These are phyloP conservation scores for Sebastes elongatus DNA, from an alignment of 2,797 vertebrate genomes.

Conservation along the genomic window DNA sequence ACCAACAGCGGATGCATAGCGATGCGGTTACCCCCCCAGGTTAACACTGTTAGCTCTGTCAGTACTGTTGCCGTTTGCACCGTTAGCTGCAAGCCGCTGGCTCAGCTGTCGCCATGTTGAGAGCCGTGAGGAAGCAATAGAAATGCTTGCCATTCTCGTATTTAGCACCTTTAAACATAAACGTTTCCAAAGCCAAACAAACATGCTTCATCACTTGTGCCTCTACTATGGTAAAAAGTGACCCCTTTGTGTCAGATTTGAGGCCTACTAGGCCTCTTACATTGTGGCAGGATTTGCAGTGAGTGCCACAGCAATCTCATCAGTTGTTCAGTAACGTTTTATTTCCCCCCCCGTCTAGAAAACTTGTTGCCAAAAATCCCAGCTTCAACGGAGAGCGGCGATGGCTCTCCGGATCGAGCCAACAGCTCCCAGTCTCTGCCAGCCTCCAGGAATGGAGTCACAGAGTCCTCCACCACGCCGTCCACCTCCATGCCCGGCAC, in stretches of 20 bases:
- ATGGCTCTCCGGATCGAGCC: slow-evolving; percentile 91
- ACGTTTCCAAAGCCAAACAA: neutral
- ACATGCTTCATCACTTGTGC: neutral
- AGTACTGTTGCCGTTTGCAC: neutral
- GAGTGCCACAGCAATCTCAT: slow-evolving; percentile 7
- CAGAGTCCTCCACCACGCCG: slow-evolving; percentile 80
- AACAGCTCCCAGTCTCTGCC: slow-evolving; percentile 90
- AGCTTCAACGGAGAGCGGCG: slow-evolving; percentile 87
- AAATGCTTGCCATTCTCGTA: no score
- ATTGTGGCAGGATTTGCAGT: neutral
- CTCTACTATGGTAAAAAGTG: neutral
- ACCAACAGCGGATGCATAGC: no score
- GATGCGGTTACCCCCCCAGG: no score
- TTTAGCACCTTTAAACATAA: neutral
- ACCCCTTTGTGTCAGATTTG: neutral
- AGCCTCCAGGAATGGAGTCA: slow-evolving; percentile 91
- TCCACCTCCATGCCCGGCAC: slow-evolving; percentile 89
- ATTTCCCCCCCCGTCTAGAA: slow-evolving; percentile 84
- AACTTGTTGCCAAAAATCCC: slow-evolving; percentile 98
- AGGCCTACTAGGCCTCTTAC: neutral
- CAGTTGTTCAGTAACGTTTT: slow-evolving; percentile 13
- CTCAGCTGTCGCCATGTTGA: neutral
- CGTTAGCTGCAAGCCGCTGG: neutral
- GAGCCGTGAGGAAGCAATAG: neutral
- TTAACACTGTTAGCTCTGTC: neutral